Percentiles rank a stretch among this genome's conserved stretches.
phyloP scores from a whole-genome alignment of 2,113 vertebrate species.

The Catharus minimus region DNA sequence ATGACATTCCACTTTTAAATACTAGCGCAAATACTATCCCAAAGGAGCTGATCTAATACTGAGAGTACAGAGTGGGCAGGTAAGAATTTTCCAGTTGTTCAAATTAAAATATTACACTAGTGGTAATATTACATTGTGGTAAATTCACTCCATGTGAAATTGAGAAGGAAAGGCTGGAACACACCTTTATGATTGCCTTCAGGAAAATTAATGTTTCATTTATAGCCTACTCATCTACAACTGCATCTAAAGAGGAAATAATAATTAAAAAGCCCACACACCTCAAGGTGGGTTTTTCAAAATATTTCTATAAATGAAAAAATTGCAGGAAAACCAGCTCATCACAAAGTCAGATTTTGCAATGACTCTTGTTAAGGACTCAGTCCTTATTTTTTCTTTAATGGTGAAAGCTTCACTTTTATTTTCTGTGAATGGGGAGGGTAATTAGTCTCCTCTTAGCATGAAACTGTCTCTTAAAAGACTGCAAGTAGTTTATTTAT shows the following conservation, averaged over 20 bases:
- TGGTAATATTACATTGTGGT: background rate
- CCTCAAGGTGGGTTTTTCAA: background rate
- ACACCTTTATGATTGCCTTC: background rate
- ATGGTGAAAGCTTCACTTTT: background rate
- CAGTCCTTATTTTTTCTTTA: background rate
- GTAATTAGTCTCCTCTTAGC: background rate
- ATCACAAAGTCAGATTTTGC: conserved; percentile 8
- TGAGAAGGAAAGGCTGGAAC: background rate
- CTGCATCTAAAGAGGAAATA: background rate
- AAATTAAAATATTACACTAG: background rate
- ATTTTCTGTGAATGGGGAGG: background rate
- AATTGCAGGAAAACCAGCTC: background rate
- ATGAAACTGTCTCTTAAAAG: background rate
- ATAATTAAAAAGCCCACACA: background rate
- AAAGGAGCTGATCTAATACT: conserved; percentile 6
- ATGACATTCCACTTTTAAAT: background rate
- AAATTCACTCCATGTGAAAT: background rate
- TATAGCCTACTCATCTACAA: background rate
- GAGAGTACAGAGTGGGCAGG: background rate
- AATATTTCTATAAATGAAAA: conserved; percentile 14
- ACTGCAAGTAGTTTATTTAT: background rate
- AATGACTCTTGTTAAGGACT: background rate
- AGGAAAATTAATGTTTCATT: conserved; percentile 1
- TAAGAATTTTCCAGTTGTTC: conserved; percentile 16
- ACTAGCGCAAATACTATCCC: background rate